These are phyloP conservation scores for Idris sp. DNA, from an alignment of 1,140 invertebrate species.

Conservation along the genomic window DNA sequence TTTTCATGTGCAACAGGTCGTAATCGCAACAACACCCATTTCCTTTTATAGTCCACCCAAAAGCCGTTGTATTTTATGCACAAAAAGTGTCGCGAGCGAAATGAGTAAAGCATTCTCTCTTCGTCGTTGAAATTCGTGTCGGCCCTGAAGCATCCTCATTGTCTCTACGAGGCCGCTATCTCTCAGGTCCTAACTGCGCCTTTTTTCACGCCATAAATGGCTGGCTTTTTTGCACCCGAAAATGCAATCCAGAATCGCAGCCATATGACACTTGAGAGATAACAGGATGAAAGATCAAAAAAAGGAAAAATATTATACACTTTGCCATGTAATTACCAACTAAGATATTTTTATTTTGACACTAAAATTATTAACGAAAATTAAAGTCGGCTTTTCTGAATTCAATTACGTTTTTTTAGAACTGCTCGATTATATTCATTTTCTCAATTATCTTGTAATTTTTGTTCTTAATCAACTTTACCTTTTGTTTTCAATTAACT, in stretches of 20 bases:
- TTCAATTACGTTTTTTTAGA: too few relatives aligned
- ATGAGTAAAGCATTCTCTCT: slow-evolving; percentile 30
- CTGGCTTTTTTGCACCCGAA: slow-evolving; percentile 12
- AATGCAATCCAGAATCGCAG: slow-evolving; percentile 8
- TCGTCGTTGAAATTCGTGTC: slow-evolving; percentile 18
- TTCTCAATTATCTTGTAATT: too few relatives aligned
- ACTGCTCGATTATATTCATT: too few relatives aligned
- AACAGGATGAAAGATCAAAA: not conserved
- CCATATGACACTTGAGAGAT: slow-evolving; percentile 13
- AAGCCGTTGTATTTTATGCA: slow-evolving; percentile 36
- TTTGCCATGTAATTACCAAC: too few relatives aligned
- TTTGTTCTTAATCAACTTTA: too few relatives aligned
- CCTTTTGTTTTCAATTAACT: too few relatives aligned
- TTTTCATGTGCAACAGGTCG: slow-evolving; percentile 54
- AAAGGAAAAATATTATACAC: slow-evolving; percentile 4
- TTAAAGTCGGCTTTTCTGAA: too few relatives aligned
- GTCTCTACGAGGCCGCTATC: slow-evolving; percentile 44
- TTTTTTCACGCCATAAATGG: slow-evolving; percentile 41
- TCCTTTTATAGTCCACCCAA: slow-evolving; percentile 46
- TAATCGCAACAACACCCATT: slow-evolving; percentile 50
- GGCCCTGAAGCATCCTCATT: slow-evolving; percentile 34
- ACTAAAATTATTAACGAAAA: too few relatives aligned
- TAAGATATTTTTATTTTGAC: too few relatives aligned
- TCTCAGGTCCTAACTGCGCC: slow-evolving; percentile 29
- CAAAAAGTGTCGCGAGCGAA: slow-evolving; percentile 43